Percentiles rank a stretch among this genome's conserved stretches.
Evolutionary conservation across 1,140 invertebrate genomes (phyloP).

Genomic region (Drosophila parvula): DNA sequence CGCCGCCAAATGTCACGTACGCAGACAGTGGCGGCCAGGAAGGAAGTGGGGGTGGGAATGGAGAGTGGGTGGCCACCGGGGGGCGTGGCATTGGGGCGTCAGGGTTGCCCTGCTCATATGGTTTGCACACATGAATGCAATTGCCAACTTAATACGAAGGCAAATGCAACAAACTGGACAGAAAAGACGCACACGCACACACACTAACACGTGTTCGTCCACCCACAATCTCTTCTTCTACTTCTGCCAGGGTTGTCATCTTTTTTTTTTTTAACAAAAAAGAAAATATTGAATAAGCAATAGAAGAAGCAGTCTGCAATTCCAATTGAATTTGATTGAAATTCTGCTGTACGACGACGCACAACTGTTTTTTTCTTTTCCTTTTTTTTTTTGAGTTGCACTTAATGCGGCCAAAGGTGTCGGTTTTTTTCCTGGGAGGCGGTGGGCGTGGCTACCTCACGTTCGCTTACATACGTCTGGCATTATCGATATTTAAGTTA

Average conservation of each 20-base stretch:
- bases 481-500: slow-evolving; percentile 24
- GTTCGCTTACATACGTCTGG: not conserved
- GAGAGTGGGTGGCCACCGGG: not conserved
- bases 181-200: slow-evolving; percentile 1
- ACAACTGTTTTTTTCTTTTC: slow-evolving; percentile 3
- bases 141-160: slow-evolving; percentile 54
- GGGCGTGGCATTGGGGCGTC: slow-evolving; percentile 3
- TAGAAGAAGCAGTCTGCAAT: slow-evolving; percentile 12
- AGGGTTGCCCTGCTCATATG: slow-evolving; percentile 37
- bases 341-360: slow-evolving; percentile 19
- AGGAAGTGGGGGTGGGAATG: slow-evolving; percentile 17
- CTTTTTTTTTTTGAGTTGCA: slow-evolving; percentile 12
- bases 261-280: not conserved
- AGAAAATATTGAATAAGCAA: not conserved
- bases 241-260: slow-evolving; percentile 23
- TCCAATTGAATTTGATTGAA: slow-evolving; percentile 65
- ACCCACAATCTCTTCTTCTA: not conserved
- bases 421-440: not conserved
- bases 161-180: slow-evolving; percentile 56
- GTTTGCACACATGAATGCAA: slow-evolving; percentile 54
- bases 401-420: slow-evolving; percentile 15
- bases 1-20: slow-evolving; percentile 80
- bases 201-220: not conserved
- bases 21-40: slow-evolving; percentile 58
- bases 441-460: not conserved